Conservation (phyloP, 2,888 invertebrate species). For the Chirona hameri region DNA sequence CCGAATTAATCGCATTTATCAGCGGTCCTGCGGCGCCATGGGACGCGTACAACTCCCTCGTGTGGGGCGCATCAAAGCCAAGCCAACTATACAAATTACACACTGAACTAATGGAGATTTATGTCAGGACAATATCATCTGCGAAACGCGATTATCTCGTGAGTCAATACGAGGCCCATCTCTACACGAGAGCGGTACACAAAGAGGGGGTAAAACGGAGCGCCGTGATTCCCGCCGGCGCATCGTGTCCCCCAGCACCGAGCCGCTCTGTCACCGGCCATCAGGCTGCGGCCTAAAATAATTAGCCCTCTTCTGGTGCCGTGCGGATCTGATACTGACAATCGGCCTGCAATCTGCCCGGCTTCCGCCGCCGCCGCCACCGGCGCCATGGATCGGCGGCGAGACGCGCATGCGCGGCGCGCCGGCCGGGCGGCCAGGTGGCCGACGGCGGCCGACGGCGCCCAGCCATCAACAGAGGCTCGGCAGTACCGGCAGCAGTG, state of each 20-base stretch:
- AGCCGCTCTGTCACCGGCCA: neutral
- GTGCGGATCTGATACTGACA: neutral
- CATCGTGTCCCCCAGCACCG: neutral
- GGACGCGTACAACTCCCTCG: neutral
- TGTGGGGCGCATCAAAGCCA: slow-evolving; percentile 22
- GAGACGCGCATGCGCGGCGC: neutral
- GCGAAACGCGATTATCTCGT: slow-evolving; percentile 12
- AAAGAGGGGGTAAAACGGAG: neutral
- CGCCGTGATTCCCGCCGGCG: neutral
- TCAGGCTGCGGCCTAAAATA: neutral
- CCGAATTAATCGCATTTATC: slow-evolving; percentile 22
- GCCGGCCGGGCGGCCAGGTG: slow-evolving; percentile 5
- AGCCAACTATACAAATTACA: slow-evolving; percentile 26
- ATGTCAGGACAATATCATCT: slow-evolving; percentile 28
- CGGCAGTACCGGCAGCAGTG: neutral
- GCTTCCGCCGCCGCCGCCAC: neutral
- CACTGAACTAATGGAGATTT: slow-evolving; percentile 29
- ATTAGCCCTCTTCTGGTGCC: neutral
- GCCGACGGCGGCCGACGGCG: neutral
- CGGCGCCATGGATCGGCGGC: slow-evolving; percentile 12
- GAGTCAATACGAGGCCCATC: slow-evolving; percentile 22
- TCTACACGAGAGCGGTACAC: neutral
- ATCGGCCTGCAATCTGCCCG: slow-evolving; percentile 24
- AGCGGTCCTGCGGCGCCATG: neutral
- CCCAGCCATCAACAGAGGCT: neutral